These are phyloP conservation scores for Trematomus loennbergii DNA, from an alignment of 2,113 vertebrate species.

Conservation along the genomic window DNA sequence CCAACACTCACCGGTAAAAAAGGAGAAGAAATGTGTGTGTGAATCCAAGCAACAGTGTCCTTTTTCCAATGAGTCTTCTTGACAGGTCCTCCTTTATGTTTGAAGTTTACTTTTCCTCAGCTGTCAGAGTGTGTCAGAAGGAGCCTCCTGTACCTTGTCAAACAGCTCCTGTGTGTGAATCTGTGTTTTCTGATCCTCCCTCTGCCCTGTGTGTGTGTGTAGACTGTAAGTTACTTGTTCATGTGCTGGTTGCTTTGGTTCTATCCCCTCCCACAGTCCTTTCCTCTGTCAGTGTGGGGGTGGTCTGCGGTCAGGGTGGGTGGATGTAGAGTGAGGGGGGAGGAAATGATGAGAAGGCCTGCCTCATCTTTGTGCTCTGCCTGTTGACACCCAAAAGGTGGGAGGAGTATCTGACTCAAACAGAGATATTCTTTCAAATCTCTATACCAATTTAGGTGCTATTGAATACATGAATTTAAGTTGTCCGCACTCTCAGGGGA, in stretches of 20 bases:
- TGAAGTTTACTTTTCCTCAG: constrained; percentile 5
- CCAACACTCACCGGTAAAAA: constrained; percentile 53
- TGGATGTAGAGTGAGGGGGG: neutral
- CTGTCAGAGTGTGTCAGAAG: neutral
- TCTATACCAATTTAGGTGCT: no score
- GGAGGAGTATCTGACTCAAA: neutral
- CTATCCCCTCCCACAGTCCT: neutral
- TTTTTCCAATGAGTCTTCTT: neutral
- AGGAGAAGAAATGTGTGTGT: neutral
- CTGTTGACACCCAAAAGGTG: neutral
- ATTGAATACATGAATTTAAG: no score
- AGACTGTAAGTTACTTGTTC: constrained; percentile 16
- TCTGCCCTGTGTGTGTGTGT: neutral
- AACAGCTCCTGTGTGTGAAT: neutral
- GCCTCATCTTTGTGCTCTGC: neutral
- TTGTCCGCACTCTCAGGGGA: no score
- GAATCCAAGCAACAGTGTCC: constrained; percentile 15
- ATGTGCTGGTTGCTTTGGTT: constrained; percentile 25
- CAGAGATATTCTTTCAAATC: no score
- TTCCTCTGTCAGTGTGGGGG: neutral
- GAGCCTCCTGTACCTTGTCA: neutral
- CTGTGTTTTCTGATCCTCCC: neutral
- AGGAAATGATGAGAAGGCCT: neutral
- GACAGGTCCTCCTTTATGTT: neutral
- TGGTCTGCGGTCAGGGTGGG: neutral